A percentile compares a stretch with the other conserved stretches of the same genome.
Conservation (phyloP, 2,113 vertebrate genomes). For the Eudyptes chrysolophus region DNA sequence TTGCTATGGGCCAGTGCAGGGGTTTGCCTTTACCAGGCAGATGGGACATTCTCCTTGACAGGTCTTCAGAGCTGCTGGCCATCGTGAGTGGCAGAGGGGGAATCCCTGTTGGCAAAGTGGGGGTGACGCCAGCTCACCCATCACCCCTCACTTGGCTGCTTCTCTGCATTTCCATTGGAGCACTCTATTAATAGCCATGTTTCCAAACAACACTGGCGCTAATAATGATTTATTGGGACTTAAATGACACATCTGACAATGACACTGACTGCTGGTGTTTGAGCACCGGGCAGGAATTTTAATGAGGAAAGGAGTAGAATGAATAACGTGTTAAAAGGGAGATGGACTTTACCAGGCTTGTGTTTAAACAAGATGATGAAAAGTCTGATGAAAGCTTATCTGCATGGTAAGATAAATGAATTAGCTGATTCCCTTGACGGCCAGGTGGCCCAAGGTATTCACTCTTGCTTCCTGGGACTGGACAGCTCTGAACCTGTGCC, state of each 20-base stretch:
- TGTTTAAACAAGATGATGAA: constrained; percentile 37
- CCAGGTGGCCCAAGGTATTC: background rate
- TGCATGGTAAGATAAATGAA: background rate
- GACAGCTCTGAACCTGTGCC: background rate
- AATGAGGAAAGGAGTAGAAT: constrained; percentile 13
- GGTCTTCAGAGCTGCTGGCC: background rate
- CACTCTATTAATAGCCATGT: background rate
- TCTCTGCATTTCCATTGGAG: background rate
- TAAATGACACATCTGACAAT: constrained; percentile 27
- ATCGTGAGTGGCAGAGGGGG: background rate
- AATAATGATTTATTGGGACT: constrained; percentile 28
- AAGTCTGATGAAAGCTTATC: constrained; percentile 14
- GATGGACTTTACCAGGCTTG: background rate
- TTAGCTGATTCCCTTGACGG: background rate
- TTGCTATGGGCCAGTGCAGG: background rate
- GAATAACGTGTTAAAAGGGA: background rate
- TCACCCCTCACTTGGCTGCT: background rate
- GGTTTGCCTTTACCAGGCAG: background rate
- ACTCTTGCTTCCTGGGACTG: background rate
- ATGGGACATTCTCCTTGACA: background rate
- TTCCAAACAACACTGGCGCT: constrained; percentile 22
- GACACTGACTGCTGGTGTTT: constrained; percentile 26
- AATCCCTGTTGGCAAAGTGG: background rate
- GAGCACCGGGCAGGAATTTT: constrained; percentile 29
- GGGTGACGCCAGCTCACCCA: background rate